phyloP scores from a whole-genome alignment of 2,888 invertebrate genomes.

The Apodemia mormo region DNA sequence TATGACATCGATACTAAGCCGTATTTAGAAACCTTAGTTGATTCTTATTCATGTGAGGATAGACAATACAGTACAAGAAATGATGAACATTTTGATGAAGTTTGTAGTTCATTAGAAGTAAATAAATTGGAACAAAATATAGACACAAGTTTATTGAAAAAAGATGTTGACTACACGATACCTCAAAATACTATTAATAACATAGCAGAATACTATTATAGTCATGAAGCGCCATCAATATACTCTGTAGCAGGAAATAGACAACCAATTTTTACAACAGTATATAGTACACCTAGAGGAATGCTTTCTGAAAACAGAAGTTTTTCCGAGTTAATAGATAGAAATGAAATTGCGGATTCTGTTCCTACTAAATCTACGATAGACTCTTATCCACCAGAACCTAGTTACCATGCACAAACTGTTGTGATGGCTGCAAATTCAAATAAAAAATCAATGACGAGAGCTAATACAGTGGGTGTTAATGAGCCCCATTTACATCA shows the following conservation, averaged over 20 bases:
- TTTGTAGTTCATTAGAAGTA: conserved; percentile 50
- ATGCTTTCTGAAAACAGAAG: conserved; percentile 83
- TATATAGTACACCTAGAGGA: conserved; percentile 86
- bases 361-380: conserved; percentile 51
- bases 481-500: conserved; percentile 78
- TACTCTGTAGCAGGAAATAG: conserved; percentile 89
- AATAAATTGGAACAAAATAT: conserved; percentile 58
- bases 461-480: conserved; percentile 80
- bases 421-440: conserved; percentile 70
- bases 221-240: conserved; percentile 84
- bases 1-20: conserved; percentile 72
- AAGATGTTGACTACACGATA: conserved; percentile 54
- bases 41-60: conserved; percentile 69
- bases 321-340: conserved; percentile 87
- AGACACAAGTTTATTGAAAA: conserved; percentile 57
- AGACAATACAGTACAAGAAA: conserved; percentile 52
- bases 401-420: conserved; percentile 81
- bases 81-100: conserved; percentile 39
- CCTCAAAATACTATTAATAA: conserved; percentile 59
- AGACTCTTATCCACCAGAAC: conserved; percentile 79
- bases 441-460: conserved; percentile 75
- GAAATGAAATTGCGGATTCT: conserved; percentile 74
- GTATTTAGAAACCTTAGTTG: conserved; percentile 81
- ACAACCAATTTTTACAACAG: conserved; percentile 87
- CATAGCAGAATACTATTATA: conserved; percentile 69